Conservation (phyloP, 2,888 invertebrate species). For the Drosophila pseudotakahashii region DNA sequence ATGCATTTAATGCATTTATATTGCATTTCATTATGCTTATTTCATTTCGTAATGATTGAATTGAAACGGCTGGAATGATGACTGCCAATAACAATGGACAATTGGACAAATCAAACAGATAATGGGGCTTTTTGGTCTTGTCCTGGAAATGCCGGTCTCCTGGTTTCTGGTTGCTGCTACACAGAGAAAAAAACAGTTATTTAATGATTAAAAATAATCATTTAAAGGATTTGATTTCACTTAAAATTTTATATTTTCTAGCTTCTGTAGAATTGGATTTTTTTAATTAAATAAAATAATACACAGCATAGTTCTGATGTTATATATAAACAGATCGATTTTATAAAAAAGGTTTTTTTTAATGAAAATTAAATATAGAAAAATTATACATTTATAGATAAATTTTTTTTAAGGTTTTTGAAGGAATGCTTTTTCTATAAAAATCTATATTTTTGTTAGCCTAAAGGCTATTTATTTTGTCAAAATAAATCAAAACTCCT, state of each 20-base stretch:
- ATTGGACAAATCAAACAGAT: slow-evolving; percentile 49
- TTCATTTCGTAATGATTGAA: slow-evolving; percentile 74
- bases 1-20: slow-evolving; percentile 74
- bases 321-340: too few species aligned
- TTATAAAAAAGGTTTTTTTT: too few species aligned
- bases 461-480: neutral
- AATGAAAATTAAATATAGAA: too few species aligned
- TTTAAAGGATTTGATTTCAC: too few species aligned
- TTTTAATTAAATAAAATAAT: too few species aligned
- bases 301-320: too few species aligned
- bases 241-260: too few species aligned
- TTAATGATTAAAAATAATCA: too few species aligned
- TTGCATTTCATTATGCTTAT: slow-evolving; percentile 72
- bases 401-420: too few species aligned
- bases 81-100: slow-evolving; percentile 58
- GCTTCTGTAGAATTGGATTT: neutral
- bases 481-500: neutral
- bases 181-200: neutral
- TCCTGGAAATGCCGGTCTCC: neutral
- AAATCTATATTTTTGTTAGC: neutral
- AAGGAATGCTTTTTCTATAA: neutral
- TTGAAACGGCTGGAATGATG: slow-evolving; percentile 44
- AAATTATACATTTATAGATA: too few species aligned
- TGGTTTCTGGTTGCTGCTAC: neutral
- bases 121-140: slow-evolving; percentile 12